Conservation (phyloP, 2,113 vertebrate genomes). For the Peucedramus taeniatus region DNA sequence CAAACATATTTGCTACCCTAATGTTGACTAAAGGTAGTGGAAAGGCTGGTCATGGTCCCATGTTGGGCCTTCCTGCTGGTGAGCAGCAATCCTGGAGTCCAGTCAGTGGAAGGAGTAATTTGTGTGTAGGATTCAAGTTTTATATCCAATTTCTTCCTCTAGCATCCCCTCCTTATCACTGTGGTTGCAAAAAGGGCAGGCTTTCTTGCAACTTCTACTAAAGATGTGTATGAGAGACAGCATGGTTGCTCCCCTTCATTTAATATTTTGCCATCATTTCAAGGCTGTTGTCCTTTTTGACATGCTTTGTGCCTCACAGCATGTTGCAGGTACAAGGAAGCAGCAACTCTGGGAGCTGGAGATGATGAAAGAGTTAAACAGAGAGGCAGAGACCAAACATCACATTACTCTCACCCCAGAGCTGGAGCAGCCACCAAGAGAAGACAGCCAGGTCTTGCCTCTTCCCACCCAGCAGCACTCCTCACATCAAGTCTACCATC, state of each 20-base stretch:
- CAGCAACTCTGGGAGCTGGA: neutral
- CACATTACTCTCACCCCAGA: neutral
- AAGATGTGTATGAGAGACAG: neutral
- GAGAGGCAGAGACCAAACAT: neutral
- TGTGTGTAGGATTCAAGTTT: neutral
- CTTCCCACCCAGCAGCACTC: neutral
- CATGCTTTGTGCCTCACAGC: neutral
- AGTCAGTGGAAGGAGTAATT: neutral
- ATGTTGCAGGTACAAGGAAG: neutral
- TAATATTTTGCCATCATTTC: neutral
- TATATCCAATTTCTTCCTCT: neutral
- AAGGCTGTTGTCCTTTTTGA: neutral
- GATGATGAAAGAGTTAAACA: neutral
- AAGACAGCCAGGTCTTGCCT: neutral
- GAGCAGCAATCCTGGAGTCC: neutral
- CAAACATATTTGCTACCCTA: neutral
- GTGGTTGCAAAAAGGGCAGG: neutral
- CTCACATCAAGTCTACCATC: neutral
- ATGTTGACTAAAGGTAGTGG: fast-evolving
- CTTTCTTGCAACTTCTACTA: neutral
- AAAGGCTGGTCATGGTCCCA: neutral
- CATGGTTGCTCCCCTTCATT: neutral
- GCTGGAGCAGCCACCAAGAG: neutral
- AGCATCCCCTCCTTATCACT: neutral
- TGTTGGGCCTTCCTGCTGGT: neutral